Conservation (phyloP, 1,140 invertebrate genomes). For the Drosophila eugracilis region DNA sequence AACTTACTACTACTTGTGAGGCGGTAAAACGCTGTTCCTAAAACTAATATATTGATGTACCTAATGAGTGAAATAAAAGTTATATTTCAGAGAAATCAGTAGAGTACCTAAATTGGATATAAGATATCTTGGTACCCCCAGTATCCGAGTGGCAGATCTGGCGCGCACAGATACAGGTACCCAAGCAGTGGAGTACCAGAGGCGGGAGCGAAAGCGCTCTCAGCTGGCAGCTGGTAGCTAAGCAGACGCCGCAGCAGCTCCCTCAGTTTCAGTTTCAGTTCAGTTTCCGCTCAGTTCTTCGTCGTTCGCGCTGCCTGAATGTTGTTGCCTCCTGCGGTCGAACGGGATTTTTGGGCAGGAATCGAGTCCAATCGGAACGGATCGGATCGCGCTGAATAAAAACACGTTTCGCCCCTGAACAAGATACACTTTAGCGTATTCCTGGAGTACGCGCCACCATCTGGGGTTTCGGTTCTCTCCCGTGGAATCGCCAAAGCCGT, state of each 20-base stretch:
- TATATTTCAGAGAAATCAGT: no score
- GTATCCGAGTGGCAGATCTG: slow-evolving; percentile 17
- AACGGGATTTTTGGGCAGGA: slow-evolving; percentile 30
- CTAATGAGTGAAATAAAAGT: no score
- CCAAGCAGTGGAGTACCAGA: background rate
- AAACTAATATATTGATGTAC: no score
- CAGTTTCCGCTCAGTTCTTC: slow-evolving; percentile 61
- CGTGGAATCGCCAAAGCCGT: slow-evolving; percentile 1
- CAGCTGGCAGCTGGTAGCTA: slow-evolving; percentile 24
- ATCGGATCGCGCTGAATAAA: slow-evolving; percentile 43
- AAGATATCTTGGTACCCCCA: background rate
- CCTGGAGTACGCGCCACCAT: slow-evolving; percentile 6
- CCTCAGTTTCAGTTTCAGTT: slow-evolving; percentile 24
- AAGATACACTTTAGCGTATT: slow-evolving; percentile 6
- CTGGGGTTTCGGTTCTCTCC: background rate
- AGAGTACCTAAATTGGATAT: no score
- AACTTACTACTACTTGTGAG: no score
- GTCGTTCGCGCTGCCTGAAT: slow-evolving; percentile 55
- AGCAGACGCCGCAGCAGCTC: slow-evolving; percentile 45
- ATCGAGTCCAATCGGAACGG: slow-evolving; percentile 16
- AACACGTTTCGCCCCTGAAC: slow-evolving; percentile 58
- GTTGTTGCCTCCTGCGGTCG: slow-evolving; percentile 31
- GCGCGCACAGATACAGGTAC: slow-evolving; percentile 23
- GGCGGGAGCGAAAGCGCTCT: slow-evolving; percentile 10
- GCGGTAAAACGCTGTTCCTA: no score